These are phyloP conservation scores for Halesus radiatus DNA, from an alignment of 1,140 invertebrate genomes.

Conservation along the genomic window DNA sequence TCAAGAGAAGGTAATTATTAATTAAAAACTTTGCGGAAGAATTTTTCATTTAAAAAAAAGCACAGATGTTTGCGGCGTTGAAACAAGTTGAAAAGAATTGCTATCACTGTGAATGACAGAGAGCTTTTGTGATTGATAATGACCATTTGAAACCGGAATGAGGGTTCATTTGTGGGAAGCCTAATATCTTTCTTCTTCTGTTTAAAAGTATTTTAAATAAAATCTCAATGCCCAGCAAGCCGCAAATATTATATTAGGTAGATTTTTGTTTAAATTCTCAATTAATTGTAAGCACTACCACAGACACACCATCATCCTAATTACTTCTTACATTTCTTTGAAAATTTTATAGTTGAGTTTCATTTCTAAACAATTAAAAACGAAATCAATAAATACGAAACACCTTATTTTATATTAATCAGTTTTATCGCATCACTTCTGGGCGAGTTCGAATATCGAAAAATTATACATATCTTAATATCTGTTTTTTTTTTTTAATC, in stretches of 20 bases:
- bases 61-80: slow-evolving; percentile 49
- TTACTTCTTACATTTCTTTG: neutral
- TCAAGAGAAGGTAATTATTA: slow-evolving; percentile 34
- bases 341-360: too few relatives aligned
- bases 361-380: too few relatives aligned
- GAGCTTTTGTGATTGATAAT: slow-evolving; percentile 57
- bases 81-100: slow-evolving; percentile 54
- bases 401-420: too few relatives aligned
- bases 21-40: slow-evolving; percentile 24
- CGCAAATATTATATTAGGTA: slow-evolving; percentile 48
- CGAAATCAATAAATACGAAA: too few relatives aligned
- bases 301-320: neutral
- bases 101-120: slow-evolving; percentile 57
- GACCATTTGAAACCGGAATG: slow-evolving; percentile 56
- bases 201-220: slow-evolving; percentile 53
- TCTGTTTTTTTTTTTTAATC: too few relatives aligned
- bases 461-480: too few relatives aligned
- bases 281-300: neutral
- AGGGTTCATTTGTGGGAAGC: slow-evolving; percentile 56
- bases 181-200: slow-evolving; percentile 52
- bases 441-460: too few relatives aligned
- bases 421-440: too few relatives aligned
- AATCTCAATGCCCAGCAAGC: slow-evolving; percentile 33
- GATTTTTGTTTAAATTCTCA: neutral
- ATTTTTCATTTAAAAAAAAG: slow-evolving; percentile 33